phyloP scores from a whole-genome alignment of 2,113 vertebrate genomes.

The Alethe castanea region DNA sequence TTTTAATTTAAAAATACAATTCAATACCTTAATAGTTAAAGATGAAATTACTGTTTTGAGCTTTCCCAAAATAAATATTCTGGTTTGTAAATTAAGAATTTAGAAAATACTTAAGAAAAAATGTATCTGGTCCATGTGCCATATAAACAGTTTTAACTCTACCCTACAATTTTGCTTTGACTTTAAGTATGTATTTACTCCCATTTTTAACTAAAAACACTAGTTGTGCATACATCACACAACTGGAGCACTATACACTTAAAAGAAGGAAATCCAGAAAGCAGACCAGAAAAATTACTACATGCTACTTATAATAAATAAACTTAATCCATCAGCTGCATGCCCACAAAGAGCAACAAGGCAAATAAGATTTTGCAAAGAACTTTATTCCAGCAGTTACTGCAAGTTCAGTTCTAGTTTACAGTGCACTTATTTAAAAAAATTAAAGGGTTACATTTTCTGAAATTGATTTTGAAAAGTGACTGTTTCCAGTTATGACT shows the following conservation, averaged over 20 bases:
- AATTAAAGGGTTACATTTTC: background rate
- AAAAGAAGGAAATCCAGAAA: background rate
- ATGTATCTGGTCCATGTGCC: background rate
- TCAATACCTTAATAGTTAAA: background rate
- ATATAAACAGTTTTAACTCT: background rate
- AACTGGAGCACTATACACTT: background rate
- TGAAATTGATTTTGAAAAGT: background rate
- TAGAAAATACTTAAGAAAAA: background rate
- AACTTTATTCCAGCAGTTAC: background rate
- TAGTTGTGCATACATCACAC: background rate
- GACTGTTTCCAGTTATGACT: background rate
- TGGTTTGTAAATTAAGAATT: background rate
- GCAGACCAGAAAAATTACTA: background rate
- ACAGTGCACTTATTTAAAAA: background rate
- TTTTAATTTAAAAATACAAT: background rate
- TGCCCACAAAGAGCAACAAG: background rate
- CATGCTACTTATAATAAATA: background rate
- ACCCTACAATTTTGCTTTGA: background rate
- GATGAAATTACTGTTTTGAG: background rate
- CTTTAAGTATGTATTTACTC: background rate
- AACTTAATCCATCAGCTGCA: background rate
- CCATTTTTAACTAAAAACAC: background rate
- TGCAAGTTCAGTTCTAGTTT: background rate
- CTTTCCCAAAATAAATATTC: background rate
- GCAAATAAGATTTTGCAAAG: background rate